Conservation (phyloP, 2,797 vertebrate genomes). For the Carcharodon carcharias region DNA sequence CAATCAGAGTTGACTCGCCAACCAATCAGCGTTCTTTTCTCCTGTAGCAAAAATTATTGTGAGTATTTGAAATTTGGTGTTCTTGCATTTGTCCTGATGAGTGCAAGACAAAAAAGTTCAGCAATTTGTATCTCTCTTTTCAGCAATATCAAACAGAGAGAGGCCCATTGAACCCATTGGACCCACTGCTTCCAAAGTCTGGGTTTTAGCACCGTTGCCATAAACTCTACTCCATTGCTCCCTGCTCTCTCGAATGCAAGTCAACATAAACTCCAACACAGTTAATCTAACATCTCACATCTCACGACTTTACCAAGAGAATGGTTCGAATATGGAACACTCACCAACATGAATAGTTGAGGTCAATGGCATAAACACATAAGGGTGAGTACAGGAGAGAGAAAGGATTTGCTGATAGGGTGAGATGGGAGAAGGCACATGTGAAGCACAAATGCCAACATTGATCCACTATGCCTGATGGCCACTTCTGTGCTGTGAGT, state of each 20-base stretch:
- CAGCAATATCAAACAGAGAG: too few species aligned
- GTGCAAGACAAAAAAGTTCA: too few species aligned
- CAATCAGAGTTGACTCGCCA: too few species aligned
- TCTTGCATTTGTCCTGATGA: too few species aligned
- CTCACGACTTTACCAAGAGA: not conserved
- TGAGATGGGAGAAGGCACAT: not conserved
- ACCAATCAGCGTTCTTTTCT: too few species aligned
- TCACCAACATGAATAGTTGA: not conserved
- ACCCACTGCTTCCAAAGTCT: too few species aligned
- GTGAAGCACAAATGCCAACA: not conserved
- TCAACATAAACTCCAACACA: not conserved
- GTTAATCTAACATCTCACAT: not conserved
- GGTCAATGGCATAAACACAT: not conserved
- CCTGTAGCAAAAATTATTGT: too few species aligned
- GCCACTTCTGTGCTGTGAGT: not conserved
- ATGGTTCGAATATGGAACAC: not conserved
- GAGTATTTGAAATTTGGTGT: too few species aligned
- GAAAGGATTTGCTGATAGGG: not conserved
- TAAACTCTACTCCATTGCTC: too few species aligned
- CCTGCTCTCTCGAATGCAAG: not conserved
- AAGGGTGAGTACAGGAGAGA: not conserved
- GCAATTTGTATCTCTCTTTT: too few species aligned
- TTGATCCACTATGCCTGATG: not conserved
- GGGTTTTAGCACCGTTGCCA: too few species aligned
- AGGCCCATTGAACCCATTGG: too few species aligned